phyloP scores from a whole-genome alignment of 2,888 invertebrate species.

The Diachrysia chrysitis region DNA sequence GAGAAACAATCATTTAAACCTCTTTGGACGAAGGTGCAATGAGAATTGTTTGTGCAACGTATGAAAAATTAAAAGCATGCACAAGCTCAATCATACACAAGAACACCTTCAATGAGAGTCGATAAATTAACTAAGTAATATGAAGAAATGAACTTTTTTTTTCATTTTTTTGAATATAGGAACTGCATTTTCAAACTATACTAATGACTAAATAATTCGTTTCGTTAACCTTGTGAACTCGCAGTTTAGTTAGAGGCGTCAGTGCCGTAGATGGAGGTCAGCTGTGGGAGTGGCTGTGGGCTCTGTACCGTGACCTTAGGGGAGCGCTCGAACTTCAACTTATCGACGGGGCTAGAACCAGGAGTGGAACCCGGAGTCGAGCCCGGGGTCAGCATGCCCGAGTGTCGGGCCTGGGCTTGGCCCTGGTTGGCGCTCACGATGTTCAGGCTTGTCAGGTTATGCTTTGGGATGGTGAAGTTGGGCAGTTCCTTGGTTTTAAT shows the following conservation, averaged over 20 bases:
- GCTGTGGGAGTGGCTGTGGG: constrained; percentile 52
- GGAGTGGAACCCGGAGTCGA: constrained; percentile 88
- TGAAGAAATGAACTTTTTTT: constrained; percentile 61
- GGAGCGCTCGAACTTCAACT: constrained; percentile 71
- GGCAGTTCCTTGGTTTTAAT: constrained; percentile 79
- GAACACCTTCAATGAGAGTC: constrained; percentile 58
- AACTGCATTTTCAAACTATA: constrained; percentile 75
- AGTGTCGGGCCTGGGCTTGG: constrained; percentile 55
- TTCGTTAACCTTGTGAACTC: constrained; percentile 50
- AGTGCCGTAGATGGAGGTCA: constrained; percentile 61
- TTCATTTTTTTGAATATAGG: constrained; percentile 71
- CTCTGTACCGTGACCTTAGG: constrained; percentile 69
- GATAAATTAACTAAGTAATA: constrained; percentile 46
- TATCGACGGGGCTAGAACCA: constrained; percentile 74
- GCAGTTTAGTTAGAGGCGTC: constrained; percentile 61
- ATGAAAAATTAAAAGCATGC: constrained; percentile 62
- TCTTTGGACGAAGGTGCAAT: constrained; percentile 61
- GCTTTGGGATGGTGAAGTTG: constrained; percentile 82
- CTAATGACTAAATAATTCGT: constrained; percentile 80
- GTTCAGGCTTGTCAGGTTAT: constrained; percentile 74
- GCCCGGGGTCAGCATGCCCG: constrained; percentile 85
- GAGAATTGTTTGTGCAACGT: constrained; percentile 58
- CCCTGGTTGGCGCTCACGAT: constrained; percentile 67
- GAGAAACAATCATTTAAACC: constrained; percentile 55
- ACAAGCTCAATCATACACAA: constrained; percentile 58